Conservation (phyloP, 2,888 invertebrate genomes). For the Drosophila pullipes region DNA sequence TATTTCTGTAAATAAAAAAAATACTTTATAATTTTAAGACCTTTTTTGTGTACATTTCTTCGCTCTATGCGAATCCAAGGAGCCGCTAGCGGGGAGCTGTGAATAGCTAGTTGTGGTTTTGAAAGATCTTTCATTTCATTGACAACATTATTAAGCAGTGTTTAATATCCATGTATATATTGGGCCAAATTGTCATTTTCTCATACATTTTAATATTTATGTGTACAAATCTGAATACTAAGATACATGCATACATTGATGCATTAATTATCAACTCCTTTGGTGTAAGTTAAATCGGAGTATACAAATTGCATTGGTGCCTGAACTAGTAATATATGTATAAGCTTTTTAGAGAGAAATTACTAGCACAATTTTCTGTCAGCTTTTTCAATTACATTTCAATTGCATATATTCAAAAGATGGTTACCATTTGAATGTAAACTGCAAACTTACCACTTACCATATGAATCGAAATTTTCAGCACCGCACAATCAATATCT, state of each 20-base stretch:
- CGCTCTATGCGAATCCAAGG: neutral
- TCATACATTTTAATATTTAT: no score
- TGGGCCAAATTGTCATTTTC: neutral
- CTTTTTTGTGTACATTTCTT: neutral
- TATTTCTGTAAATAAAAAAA: neutral
- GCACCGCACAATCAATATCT: neutral
- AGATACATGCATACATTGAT: no score
- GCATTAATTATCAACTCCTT: no score
- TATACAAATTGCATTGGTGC: no score
- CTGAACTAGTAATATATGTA: neutral
- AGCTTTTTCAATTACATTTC: neutral
- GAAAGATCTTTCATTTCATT: neutral
- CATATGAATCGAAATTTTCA: neutral
- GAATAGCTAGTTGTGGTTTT: neutral
- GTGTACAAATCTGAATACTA: no score
- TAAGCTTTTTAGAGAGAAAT: neutral
- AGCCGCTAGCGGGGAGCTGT: neutral
- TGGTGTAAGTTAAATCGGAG: neutral
- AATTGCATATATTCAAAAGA: neutral
- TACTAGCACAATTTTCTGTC: neutral
- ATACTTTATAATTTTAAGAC: neutral
- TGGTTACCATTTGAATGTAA: neutral
- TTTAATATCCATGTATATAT: neutral
- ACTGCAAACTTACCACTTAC: slow-evolving; percentile 34
- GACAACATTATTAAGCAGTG: neutral